Base-by-base conservation (phyloP, 64 coral and sea anemone species). In the Actinia tenebrosa region DNA sequence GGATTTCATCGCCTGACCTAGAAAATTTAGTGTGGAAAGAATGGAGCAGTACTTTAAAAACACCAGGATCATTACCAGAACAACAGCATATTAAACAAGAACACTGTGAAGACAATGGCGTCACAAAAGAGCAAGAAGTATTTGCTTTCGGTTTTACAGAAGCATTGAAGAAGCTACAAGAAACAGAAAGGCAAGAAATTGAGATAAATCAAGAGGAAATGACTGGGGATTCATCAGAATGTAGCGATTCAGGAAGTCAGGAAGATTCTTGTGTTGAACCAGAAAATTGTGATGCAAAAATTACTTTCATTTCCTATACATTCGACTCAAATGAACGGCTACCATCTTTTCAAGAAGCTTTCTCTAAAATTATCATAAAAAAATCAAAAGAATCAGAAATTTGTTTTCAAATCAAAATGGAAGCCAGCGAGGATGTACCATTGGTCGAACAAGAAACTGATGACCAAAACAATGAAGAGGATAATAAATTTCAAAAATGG, bases 111-210 rank as follows among this genome's bases (percentile, higher is more conserved):
- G 42, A 66, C 14, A 72, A 87, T 50, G 80, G 84, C 80, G 89
- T 93, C 7, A 97, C 94, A n/a, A 90, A 92, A 43, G 94, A 97
- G 71, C 94, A 97, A 68, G 94, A 97, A 60, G 83, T 89, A 10
- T 97, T 97, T 83, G 94, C 92, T 4, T 87, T 91, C 10, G 94
- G 94, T 23, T 97, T 97, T 86, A 97, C 94, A 9, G 94, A 97
- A 15, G 91, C 94, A 2, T 77, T 97, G 47, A 91, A 97, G 45
- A 92, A 89, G 55, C 86, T 97, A 50, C 86, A 86, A 83, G 85
- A 92, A 54, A 64, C 53, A 26, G 83, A 92, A 17, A 86, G 87
- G 54, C 59, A 77, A 75, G 88, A 97, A 80, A 97, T 69, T 25
- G 84, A 88, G 82, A 72, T 79, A 45, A 56, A 64, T 77, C 58